Evolutionary conservation across 2,888 invertebrate genomes (phyloP).

Genomic region (Congeria kusceri): DNA sequence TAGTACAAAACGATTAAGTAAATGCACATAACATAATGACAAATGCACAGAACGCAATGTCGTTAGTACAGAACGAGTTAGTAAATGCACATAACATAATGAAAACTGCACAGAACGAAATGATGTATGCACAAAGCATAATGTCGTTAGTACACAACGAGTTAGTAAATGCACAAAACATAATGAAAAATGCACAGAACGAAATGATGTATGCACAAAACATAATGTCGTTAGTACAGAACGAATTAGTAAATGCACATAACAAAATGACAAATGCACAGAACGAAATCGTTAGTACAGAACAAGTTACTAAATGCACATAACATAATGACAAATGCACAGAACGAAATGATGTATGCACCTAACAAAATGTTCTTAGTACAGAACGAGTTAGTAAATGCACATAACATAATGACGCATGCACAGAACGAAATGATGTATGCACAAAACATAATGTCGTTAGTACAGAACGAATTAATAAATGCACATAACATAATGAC

Average conservation of each 20-base stretch:
- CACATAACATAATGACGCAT: too few species aligned
- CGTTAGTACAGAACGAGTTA: too few species aligned
- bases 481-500: too few species aligned
- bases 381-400: too few species aligned
- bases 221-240: constrained; percentile 2
- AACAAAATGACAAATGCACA: background rate
- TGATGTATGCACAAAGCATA: too few species aligned
- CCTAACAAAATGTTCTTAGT: too few species aligned
- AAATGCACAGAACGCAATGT: background rate
- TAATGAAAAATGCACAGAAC: constrained; percentile 10
- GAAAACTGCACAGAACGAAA: background rate
- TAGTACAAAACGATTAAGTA: too few species aligned
- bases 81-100: constrained; percentile 2
- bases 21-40: constrained; percentile 1
- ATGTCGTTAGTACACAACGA: too few species aligned
- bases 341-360: background rate
- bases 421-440: too few species aligned
- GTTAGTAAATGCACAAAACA: background rate
- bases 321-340: background rate
- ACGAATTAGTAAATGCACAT: background rate
- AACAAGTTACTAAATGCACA: background rate
- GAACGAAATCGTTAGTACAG: background rate
- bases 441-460: too few species aligned
- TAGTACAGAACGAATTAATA: too few species aligned
- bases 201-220: constrained; percentile 3